Evolutionary conservation across 2,888 invertebrate genomes (phyloP).

Genomic region (Malthinus flaveolus): DNA sequence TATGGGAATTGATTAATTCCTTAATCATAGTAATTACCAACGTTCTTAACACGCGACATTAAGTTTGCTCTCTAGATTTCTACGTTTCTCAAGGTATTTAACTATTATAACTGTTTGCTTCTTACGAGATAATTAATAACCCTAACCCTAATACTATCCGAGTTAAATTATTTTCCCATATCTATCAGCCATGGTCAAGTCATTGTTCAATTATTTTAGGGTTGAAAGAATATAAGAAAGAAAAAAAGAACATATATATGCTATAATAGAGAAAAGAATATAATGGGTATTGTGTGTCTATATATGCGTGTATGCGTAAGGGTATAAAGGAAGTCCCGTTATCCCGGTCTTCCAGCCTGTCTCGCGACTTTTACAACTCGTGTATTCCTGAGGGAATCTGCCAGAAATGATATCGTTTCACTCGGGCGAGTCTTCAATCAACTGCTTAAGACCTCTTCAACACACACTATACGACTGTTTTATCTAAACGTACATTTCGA

Average conservation of each 20-base stretch:
- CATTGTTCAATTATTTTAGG: slow-evolving; percentile 10
- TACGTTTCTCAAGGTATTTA: too few relatives aligned
- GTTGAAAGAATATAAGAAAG: slow-evolving; percentile 13
- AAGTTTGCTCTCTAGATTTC: too few relatives aligned
- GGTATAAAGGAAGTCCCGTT: slow-evolving; percentile 26
- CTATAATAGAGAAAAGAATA: slow-evolving; percentile 23
- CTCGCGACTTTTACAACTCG: slow-evolving; percentile 25
- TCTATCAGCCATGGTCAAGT: slow-evolving; percentile 18
- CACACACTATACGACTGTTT: slow-evolving; percentile 19
- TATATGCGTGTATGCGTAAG: slow-evolving; percentile 14
- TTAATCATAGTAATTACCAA: slow-evolving; percentile 4
- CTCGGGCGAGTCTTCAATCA: slow-evolving; percentile 26
- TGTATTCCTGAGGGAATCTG: slow-evolving; percentile 25
- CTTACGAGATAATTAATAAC: too few relatives aligned
- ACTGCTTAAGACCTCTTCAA: slow-evolving; percentile 21
- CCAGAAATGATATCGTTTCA: slow-evolving; percentile 29
- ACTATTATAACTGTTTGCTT: too few relatives aligned
- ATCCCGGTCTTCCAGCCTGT: slow-evolving; percentile 27
- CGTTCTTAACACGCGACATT: background rate
- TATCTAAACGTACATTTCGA: slow-evolving; percentile 3
- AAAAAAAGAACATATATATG: too few relatives aligned
- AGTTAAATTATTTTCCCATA: background rate
- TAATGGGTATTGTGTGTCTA: slow-evolving; percentile 16
- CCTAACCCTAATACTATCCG: too few relatives aligned
- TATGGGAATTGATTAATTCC: slow-evolving; percentile 2